Base-by-base conservation (phyloP, 2,113 vertebrate genomes). In the Sigmodon hispidus region DNA sequence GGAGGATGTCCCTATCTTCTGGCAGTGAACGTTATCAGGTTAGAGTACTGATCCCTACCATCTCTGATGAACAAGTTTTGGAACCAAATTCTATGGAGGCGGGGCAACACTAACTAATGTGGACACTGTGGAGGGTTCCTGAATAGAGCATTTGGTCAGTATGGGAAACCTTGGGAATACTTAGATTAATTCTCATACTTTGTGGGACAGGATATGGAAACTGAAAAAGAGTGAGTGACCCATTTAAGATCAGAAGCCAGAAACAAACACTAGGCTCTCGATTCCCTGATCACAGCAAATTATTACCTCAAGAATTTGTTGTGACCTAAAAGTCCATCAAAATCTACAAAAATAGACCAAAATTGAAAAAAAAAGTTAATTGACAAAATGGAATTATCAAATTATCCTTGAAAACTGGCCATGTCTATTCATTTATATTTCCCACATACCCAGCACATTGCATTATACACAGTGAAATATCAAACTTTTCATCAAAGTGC, bases 11-110 rank as follows among this genome's bases (percentile, higher is more conserved):
- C 10, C 79, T 91, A 48, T 70, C 21, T 40, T 92, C 40, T 76
- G 8, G 81, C 57, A 76, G 22, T 83, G 96, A 72, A 36, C 77
- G 12, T 50, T 92, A 16, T 63, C 12, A 93, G 43, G 43, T 93
- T 88, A 86, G 86, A 83, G 95, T 73, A 75, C 67, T 45, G 55
- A 85, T 34, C 83, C 0, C 3, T 40, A 83, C 5, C 17, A 50
- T 73, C 21, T 34, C 6, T 91, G 61, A 72, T 83, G 91, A 87
- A 95, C 21, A 93, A 57, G 55, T 59, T 91, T 81, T 96, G 16
- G 10, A n/a, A 85, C 3, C 52, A 34, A 40, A 24, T 67, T 17
- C 61, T 77, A 90, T 67, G 13, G 31, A 5, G 65, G 45, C n/a
- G 65, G 9, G 29, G 21, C 24, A 77, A 59, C 0, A 26, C 5